phyloP scores from a whole-genome alignment of 2,797 vertebrate species.

The Myripristis murdjan region DNA sequence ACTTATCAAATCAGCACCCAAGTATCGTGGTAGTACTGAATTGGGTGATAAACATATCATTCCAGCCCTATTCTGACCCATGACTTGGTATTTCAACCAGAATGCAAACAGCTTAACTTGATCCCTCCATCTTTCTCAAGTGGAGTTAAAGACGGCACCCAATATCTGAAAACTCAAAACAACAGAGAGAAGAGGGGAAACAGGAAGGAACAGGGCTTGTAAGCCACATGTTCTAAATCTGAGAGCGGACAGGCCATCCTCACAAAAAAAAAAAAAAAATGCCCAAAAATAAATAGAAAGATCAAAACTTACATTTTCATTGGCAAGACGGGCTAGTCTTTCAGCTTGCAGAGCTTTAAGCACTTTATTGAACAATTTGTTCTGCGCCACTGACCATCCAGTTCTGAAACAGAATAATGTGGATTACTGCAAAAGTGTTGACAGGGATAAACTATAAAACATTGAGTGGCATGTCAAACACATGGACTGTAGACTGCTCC shows the following conservation, averaged over 20 bases:
- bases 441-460: background rate
- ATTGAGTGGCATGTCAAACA: conserved; percentile 2
- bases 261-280: background rate
- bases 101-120: too few relatives aligned
- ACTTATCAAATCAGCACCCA: too few relatives aligned
- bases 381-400: conserved; percentile 95
- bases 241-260: too few relatives aligned
- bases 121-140: background rate
- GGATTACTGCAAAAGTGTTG: conserved; percentile 8
- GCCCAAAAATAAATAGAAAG: background rate
- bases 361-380: conserved; percentile 98
- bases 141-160: background rate
- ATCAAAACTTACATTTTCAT: conserved; percentile 91
- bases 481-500: background rate
- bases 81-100: too few relatives aligned
- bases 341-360: conserved; percentile 96
- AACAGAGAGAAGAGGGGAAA: too few relatives aligned
- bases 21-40: too few relatives aligned
- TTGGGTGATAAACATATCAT: too few relatives aligned
- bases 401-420: conserved; percentile 81
- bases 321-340: conserved; percentile 93
- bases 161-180: background rate
- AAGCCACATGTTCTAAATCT: too few relatives aligned
- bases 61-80: too few relatives aligned
- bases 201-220: too few relatives aligned